Base-by-base conservation (phyloP, 2,888 invertebrate genomes). In the Polia nebulosa region DNA sequence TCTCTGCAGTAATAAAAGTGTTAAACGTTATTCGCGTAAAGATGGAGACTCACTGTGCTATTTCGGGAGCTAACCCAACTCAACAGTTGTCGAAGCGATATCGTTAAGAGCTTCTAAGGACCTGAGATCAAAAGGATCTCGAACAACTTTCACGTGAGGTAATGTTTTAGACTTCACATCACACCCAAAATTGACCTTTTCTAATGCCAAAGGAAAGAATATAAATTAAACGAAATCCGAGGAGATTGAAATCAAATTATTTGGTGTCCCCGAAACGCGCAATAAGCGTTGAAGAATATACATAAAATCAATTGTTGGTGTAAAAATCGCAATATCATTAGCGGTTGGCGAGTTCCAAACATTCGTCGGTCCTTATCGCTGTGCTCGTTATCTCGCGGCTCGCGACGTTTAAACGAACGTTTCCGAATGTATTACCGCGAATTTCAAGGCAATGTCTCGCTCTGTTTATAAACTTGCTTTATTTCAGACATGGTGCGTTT, bases 321-420 rank as follows among this genome's bases (percentile, higher is more conserved):
- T 83, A 72, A 85, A 87, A 82, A 80, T 83, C 77, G 74, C 77
- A 78, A 81, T 81, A 85, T 84, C 85, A 86, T 86, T 86, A 83
- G 78, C 77, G 70, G 76, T 74, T 65, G 74, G 67, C 63, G 82
- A 84, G 75, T 75, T 76, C 75, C 70, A 70, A 84, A 78, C 78
- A 81, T 86, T 83, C 77, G 81, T 80, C 74, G 80, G 59, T 17
- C 58, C 77, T 86, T 86, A 86, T 86, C 86, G 73, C 34, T 41
- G 9, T 49, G 55, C 77, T 80, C 78, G 75, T 85, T 85, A 86
- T 84, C 82, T 72, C 62, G 59, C 61, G 78, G 44, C 58, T 60
- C 57, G 74, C 74, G 77, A 77, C 82, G 69, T 80, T 78, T 66
- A 76, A 82, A 78, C 68, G 80, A 79, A 80, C 75, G 67, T 78